phyloP scores from a whole-genome alignment of 2,797 vertebrate species.

The Pseudochirops cupreus region DNA sequence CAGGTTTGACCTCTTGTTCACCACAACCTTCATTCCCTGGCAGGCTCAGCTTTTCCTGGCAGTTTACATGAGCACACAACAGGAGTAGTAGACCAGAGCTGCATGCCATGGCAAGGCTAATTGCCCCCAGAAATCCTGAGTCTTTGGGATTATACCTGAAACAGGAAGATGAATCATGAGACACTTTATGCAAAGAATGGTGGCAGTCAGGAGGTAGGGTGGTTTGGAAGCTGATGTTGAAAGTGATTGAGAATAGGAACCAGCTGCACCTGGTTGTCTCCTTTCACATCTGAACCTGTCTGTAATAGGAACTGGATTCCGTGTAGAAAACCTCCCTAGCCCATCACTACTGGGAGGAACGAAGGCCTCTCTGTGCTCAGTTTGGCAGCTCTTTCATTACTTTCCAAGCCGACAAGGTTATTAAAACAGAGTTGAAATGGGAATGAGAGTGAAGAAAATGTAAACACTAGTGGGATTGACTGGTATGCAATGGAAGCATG shows the following conservation, averaged over 20 bases:
- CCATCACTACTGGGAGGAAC: not conserved
- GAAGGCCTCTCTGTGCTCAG: constrained; percentile 71
- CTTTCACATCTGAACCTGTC: constrained; percentile 63
- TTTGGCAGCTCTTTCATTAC: constrained; percentile 70
- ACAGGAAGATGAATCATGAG: constrained; percentile 56
- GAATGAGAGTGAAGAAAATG: constrained; percentile 77
- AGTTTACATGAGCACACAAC: not conserved
- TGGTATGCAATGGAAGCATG: constrained; percentile 64
- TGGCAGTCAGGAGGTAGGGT: constrained; percentile 59
- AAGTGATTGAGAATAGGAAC: constrained; percentile 64
- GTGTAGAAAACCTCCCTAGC: constrained; percentile 65
- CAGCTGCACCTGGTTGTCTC: constrained; percentile 74
- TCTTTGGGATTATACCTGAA: not conserved
- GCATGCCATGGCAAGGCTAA: constrained; percentile 10
- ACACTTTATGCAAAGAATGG: constrained; percentile 62
- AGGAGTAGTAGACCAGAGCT: not conserved
- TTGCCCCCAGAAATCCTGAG: constrained; percentile 5
- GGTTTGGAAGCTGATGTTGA: constrained; percentile 64
- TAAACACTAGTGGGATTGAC: constrained; percentile 75
- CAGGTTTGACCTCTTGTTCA: not conserved
- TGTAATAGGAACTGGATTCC: constrained; percentile 74
- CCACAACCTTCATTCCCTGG: not conserved
- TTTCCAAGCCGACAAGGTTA: constrained; percentile 77
- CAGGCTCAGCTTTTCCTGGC: not conserved
- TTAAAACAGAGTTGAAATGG: constrained; percentile 79